Evolutionary conservation across 2,113 vertebrate genomes (phyloP), one percentile per base, ranked within the genome.

Genomic region (Carassius gibelio): DNA sequence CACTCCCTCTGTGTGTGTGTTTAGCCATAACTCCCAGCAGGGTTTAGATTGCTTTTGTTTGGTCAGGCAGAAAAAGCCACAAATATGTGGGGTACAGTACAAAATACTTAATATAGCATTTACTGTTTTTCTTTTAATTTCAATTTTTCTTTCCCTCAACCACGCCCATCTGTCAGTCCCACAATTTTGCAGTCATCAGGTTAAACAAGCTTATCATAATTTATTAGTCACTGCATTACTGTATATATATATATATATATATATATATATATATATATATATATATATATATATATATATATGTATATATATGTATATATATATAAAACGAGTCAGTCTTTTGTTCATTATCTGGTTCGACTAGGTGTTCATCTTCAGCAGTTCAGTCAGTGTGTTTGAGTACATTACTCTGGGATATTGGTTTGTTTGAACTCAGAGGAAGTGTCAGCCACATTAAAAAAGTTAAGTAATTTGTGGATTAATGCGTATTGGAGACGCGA

Each of bases 31-130:
- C 23, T 71, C 26, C 13, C 45, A 2, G 21, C n/a, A 75, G 45
- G 72, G 15, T 52, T 75, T 75, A 17, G 85, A 75, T 59, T 36
- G 45, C 30, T 77, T 64, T 55, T 78, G 62, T 50, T 82, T 87
- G 80, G 42, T 78, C 81, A 77, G 80, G 82, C 81, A 86, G 68
- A 81, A 78, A 72, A 19, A 64, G 36, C 23, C 61, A 75, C 72
- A 75, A 75, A 75, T 75, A 13, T 75, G 45, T 26, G 72, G 72
- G 52, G 72, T 75, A 75, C 72, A 75, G 72, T 50, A 75, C 11
- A 52, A 52, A 75, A 75, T 52, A 75, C 17, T 52, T 30, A 48
- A 26, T 50, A 48, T 75, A 17, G 72, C 45, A 75, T 52, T 15
- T 75, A 50, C 72, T 26, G n/a, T 75, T 52, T 75, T 30, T 75